A percentile compares a stretch with the other conserved stretches of the same genome.
These are phyloP conservation scores for Amphiprion percula DNA, from an alignment of 2,113 vertebrate genomes.

Conservation along the genomic window DNA sequence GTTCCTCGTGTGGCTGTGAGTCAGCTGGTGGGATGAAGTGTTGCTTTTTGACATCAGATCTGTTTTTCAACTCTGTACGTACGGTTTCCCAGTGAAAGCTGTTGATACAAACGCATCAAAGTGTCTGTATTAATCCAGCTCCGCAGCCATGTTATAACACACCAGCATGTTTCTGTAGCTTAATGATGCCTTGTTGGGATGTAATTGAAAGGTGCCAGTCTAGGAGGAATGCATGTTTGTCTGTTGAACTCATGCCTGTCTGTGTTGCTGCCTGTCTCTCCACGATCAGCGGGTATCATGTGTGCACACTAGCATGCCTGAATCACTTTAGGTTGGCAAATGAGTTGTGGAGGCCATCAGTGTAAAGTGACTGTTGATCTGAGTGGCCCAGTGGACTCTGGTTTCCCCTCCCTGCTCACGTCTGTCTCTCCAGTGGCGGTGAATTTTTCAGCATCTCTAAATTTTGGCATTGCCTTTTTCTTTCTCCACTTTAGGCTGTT, in stretches of 20 bases:
- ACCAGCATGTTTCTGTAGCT: neutral
- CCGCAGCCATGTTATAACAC: slow-evolving; percentile 25
- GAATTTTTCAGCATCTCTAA: slow-evolving; percentile 14
- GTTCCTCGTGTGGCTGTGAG: neutral
- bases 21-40: neutral
- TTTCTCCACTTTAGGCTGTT: neutral
- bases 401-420: neutral
- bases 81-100: neutral
- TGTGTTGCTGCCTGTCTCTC: slow-evolving; percentile 39
- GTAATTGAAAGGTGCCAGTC: slow-evolving; percentile 55
- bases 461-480: slow-evolving; percentile 8
- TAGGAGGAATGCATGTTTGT: slow-evolving; percentile 50
- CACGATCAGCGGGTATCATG: slow-evolving; percentile 22
- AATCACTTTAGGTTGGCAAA: neutral
- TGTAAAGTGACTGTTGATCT: neutral
- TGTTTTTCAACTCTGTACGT: too few species aligned
- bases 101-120: slow-evolving; percentile 2
- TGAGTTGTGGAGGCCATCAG: neutral
- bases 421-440: neutral
- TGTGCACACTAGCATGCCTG: neutral
- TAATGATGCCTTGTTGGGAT: slow-evolving; percentile 36
- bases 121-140: slow-evolving; percentile 29
- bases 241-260: slow-evolving; percentile 37
- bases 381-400: neutral
- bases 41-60: neutral